Evolutionary conservation across 2,113 vertebrate genomes (phyloP).

Genomic region (Lamprotornis superbus): DNA sequence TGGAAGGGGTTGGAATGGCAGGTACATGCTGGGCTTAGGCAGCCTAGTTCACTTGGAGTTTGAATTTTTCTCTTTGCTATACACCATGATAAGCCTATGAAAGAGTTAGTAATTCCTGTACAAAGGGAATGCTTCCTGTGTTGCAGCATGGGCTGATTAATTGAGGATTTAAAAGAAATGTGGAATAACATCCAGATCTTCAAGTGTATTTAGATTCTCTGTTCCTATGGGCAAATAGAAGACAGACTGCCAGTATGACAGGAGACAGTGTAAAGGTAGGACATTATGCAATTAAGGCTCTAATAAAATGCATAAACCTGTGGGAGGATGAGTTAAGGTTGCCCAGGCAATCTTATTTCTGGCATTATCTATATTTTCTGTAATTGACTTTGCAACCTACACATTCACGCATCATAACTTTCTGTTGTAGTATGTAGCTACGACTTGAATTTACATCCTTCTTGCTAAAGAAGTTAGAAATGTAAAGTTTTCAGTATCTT

Average conservation of each 20-base stretch:
- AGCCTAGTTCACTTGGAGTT: not conserved
- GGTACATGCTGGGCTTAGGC: not conserved
- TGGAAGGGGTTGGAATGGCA: not conserved
- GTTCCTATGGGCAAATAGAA: not conserved
- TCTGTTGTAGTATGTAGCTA: not conserved
- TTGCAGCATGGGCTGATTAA: not conserved
- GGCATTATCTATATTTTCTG: constrained; percentile 28
- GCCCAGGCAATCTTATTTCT: constrained; percentile 55
- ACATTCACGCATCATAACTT: not conserved
- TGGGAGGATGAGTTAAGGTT: constrained; percentile 27
- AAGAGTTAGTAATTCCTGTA: not conserved
- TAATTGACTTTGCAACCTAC: constrained; percentile 30
- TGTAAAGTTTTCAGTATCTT: not conserved
- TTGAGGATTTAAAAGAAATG: not conserved
- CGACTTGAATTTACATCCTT: not conserved
- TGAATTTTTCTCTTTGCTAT: not conserved
- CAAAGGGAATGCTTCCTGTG: not conserved
- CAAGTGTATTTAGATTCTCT: not conserved
- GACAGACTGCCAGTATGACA: not conserved
- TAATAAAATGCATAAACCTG: constrained; percentile 17
- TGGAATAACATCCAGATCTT: not conserved
- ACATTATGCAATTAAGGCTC: not conserved
- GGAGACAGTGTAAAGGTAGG: not conserved
- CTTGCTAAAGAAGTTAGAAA: not conserved
- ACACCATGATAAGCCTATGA: not conserved